phyloP scores from a whole-genome alignment of 2,113 vertebrate species.

The Acrocephalus arundinaceus region DNA sequence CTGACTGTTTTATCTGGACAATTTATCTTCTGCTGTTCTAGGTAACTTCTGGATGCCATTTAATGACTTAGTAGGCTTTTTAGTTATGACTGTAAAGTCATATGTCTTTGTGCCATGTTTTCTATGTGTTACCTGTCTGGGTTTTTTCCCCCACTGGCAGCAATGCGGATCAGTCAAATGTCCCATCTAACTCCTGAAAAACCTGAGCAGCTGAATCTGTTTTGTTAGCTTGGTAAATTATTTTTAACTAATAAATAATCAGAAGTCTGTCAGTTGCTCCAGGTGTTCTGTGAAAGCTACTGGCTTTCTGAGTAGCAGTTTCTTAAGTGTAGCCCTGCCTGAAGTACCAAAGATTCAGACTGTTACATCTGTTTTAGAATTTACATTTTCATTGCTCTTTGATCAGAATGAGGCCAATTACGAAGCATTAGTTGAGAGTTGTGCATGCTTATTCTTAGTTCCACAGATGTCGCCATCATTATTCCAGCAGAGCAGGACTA shows the following conservation, averaged over 20 bases:
- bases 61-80: not conserved
- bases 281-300: not conserved
- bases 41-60: not conserved
- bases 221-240: not conserved
- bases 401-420: not conserved
- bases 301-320: not conserved
- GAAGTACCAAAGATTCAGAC: not conserved
- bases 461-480: not conserved
- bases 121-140: not conserved
- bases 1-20: not conserved
- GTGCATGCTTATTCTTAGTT: not conserved
- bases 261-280: not conserved
- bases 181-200: not conserved
- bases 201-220: not conserved
- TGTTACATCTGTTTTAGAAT: not conserved
- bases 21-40: not conserved
- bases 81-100: not conserved
- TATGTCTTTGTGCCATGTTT: not conserved
- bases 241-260: not conserved
- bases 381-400: not conserved
- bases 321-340: not conserved
- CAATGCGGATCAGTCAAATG: not conserved
- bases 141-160: not conserved
- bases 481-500: not conserved
- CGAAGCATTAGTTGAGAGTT: not conserved